A percentile compares a stretch with the other conserved stretches of the same genome.
phyloP scores from a whole-genome alignment of 1,140 invertebrate species.

The Dendrolimus punctatus region DNA sequence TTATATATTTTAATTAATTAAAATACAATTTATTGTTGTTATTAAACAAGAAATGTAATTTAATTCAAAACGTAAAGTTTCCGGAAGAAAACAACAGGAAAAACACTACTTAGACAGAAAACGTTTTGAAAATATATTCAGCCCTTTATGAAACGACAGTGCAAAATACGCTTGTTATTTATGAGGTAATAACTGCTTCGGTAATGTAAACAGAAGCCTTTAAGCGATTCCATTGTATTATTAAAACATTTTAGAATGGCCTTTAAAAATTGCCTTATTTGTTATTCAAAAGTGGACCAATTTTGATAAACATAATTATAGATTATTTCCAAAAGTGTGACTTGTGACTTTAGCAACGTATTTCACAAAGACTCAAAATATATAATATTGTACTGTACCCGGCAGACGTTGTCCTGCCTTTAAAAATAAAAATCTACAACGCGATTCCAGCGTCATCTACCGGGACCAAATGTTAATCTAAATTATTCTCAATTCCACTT shows the following conservation, averaged over 20 bases:
- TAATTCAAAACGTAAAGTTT: too few relatives aligned
- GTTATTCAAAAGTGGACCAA: background rate
- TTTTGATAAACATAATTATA: too few relatives aligned
- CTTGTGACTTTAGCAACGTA: background rate
- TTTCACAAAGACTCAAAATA: background rate
- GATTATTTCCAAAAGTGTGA: background rate
- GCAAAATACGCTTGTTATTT: constrained; percentile 14
- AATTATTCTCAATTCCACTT: too few relatives aligned
- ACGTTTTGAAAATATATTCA: constrained; percentile 6
- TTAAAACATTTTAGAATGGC: background rate
- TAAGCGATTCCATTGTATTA: constrained; percentile 3
- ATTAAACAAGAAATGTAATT: too few relatives aligned
- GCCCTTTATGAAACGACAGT: constrained; percentile 10
- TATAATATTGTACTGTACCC: too few relatives aligned
- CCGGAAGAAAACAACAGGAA: constrained; percentile 1
- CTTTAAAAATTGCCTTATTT: background rate
- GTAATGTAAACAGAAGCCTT: constrained; percentile 15
- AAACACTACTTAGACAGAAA: background rate
- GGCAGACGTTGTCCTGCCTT: too few relatives aligned
- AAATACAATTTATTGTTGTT: too few relatives aligned
- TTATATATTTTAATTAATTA: too few relatives aligned
- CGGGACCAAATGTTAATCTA: too few relatives aligned
- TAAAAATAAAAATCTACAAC: too few relatives aligned
- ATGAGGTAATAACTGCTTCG: constrained; percentile 16
- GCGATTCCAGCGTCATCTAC: too few relatives aligned